Evolutionary conservation across 2,888 invertebrate genomes (phyloP).

Genomic region (Theretra japonica): DNA sequence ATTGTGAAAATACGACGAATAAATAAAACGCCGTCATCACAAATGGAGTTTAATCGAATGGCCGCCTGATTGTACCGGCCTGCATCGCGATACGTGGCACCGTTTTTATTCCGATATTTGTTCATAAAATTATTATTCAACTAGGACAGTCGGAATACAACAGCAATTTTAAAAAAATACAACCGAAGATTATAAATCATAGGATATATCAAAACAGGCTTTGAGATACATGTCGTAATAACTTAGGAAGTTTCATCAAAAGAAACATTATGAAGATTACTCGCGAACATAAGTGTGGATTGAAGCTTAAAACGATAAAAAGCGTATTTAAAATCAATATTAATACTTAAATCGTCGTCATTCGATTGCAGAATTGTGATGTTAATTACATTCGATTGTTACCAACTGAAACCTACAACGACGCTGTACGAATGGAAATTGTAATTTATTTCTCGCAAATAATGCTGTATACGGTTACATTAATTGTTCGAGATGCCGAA

Average conservation of each 20-base stretch:
- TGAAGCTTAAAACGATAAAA: background rate
- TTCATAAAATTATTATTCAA: constrained; percentile 13
- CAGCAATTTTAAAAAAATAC: background rate
- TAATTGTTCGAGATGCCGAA: constrained; percentile 21
- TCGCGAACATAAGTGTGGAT: background rate
- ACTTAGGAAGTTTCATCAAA: no score
- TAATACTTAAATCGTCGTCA: constrained; percentile 26
- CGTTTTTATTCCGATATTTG: constrained; percentile 22
- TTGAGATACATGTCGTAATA: background rate
- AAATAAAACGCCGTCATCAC: constrained; percentile 57
- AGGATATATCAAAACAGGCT: background rate
- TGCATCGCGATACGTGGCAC: constrained; percentile 8
- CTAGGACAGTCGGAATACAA: background rate
- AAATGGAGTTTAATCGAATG: constrained; percentile 57
- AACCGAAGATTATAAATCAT: background rate
- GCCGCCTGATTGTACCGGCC: constrained; percentile 51
- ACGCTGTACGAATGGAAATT: constrained; percentile 40
- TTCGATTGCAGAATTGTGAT: constrained; percentile 38
- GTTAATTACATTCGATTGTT: constrained; percentile 51
- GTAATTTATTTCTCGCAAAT: constrained; percentile 51
- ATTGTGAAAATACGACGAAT: constrained; percentile 53
- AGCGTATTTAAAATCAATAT: background rate
- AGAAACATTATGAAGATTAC: no score
- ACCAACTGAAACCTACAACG: constrained; percentile 35
- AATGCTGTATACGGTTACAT: background rate